Base-by-base conservation (phyloP, 2,888 invertebrate species). In the Trachelus tabidus region DNA sequence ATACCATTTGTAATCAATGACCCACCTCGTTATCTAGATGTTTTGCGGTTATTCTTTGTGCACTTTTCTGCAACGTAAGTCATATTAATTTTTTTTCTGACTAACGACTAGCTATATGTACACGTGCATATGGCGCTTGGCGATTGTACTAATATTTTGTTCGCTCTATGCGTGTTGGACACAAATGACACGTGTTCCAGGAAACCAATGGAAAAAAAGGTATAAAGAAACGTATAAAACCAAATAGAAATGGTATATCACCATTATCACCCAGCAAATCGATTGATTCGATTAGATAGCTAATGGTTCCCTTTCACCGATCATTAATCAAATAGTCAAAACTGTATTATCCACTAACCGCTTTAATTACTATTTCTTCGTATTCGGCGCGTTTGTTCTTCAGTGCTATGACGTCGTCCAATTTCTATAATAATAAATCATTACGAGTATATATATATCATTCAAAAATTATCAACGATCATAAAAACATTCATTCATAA, bases 361-460 rank as follows among this genome's bases (percentile, higher is more conserved):
- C 86, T 85, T 89, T 89, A 35, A 89, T 79, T 1, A 91, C 85
- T 34, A 87, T 82, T 74, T 90, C 87, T 76, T 91, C 89, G 75
- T 89, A 91, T 75, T 90, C 89, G 0, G 80, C 73, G 9, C 88
- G 87, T 78, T 91, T 90, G 73, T 87, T 88, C 75, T 86, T 90
- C 77, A 91, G 73, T 34, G 82, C 81, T 31, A 87, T 81, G 11
- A 91, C 85, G 56, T 89, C 87, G 11, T 87, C 80, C 40, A 90
- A 79, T 82, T 85, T 89, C 91, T 91, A 33, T 30, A 78, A 34
- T 68, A 6, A 73, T 75, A 71, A 34, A 34, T 56, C 23, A 56
- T 56, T 9, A 23, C 9, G 56, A 23, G 23, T 23, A 56, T 56
- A 9, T 56, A 6, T 3, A 23, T 33, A 6, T 33, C 30, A 30